Base-by-base conservation (phyloP, 2,797 vertebrate genomes). In the Hoplostethus atlanticus region DNA sequence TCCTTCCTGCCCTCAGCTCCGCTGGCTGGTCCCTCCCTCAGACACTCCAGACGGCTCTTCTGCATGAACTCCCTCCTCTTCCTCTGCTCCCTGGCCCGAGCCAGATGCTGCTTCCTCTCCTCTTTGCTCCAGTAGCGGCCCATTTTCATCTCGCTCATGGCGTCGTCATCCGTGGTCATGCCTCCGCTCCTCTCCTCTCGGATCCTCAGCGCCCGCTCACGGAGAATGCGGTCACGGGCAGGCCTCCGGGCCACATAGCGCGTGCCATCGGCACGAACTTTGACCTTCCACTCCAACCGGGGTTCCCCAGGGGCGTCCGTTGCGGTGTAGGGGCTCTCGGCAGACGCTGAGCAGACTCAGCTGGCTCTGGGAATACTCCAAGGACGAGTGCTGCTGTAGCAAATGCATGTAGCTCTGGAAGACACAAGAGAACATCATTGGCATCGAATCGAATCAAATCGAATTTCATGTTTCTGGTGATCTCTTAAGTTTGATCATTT, bases 61-160 rank as follows among this genome's bases (percentile, higher is more conserved):
- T 98, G 96, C 97, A 99, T 98, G 93, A 97, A 97, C 89, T 99
- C 98, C 11, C 97, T 91, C 21, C 97, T 93, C 55, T 97, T 93
- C 16, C 97, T 93, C 82, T 99, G 98, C 91, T 99, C 98, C 70
- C 96, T 94, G 44, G 97, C 97, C 0, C 97, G 84, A 0, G 96
- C 96, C 88, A 98, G 86, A 65, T 98, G 97, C 68, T 99, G 97
- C 91, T 98, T 98, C 36, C 97, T 84, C 84, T 99, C 97, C 81
- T 99, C 97, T 72, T 97, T 97, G 94, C 97, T 99, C 97, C 97
- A 98, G 91, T 98, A 98, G 55, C 97, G 95, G 30, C 97, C 97
- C 96, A 98, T 98, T 89, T 99, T 99, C 96, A 99, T 94, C 91
- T 99, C 98, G 0, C 97, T 98, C 94, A 96, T 96, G 0, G 96